phyloP scores from a whole-genome alignment of 64 coral and sea anemone genomes.

The Stichodactyla mertensii region DNA sequence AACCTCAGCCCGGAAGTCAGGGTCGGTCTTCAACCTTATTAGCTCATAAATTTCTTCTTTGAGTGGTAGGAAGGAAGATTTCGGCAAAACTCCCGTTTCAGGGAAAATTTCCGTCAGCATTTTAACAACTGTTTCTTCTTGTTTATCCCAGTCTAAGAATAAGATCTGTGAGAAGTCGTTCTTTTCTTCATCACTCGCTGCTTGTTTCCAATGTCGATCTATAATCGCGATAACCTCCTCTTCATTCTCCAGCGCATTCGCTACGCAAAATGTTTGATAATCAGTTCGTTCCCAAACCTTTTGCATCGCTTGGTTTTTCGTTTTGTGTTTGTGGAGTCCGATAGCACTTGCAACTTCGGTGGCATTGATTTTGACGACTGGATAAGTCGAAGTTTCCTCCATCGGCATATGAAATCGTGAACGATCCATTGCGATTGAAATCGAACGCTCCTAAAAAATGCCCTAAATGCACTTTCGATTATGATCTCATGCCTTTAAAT shows the following conservation, averaged over 20 bases:
- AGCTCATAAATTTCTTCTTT: not conserved
- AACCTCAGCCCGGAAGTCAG: slow-evolving; percentile 48
- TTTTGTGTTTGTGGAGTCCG: slow-evolving; percentile 54
- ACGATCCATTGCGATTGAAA: not conserved
- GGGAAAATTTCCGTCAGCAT: not conserved
- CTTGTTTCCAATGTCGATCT: slow-evolving; percentile 8
- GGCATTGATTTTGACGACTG: slow-evolving; percentile 19
- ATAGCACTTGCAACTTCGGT: slow-evolving; percentile 90
- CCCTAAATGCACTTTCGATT: not conserved
- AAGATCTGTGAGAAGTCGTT: not conserved
- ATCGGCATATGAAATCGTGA: not conserved
- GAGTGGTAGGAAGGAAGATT: not conserved
- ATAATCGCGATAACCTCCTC: slow-evolving; percentile 52
- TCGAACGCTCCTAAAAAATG: not conserved
- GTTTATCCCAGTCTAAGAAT: slow-evolving; percentile 12
- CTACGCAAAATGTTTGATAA: slow-evolving; percentile 69
- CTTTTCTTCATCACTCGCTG: not conserved
- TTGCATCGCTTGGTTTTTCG: slow-evolving; percentile 54
- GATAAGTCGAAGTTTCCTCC: not conserved
- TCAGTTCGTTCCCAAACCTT: slow-evolving; percentile 79
- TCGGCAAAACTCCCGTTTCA: not conserved
- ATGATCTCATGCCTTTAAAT: too few relatives aligned
- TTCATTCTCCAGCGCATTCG: slow-evolving; percentile 39
- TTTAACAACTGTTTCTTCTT: slow-evolving; percentile 3
- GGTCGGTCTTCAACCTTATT: slow-evolving; percentile 6